Percentiles rank a stretch among this genome's conserved stretches.
Conservation (phyloP, 2,888 invertebrate genomes). For the Melanchra persicariae region DNA sequence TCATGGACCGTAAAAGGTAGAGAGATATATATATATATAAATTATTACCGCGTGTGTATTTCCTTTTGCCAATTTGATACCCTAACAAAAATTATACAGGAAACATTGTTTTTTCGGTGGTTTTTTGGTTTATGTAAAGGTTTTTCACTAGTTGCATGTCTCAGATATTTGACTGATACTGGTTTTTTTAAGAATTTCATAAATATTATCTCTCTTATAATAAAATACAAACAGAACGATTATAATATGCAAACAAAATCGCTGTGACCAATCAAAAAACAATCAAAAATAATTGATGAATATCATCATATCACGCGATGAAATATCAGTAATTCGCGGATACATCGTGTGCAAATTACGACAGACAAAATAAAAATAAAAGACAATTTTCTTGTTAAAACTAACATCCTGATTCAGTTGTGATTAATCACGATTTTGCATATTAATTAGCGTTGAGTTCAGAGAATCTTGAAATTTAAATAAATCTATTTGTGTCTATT, state of each 20-base stretch:
- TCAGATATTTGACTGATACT: no score
- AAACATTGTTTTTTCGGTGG: no score
- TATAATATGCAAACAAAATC: not conserved
- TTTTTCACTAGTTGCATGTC: no score
- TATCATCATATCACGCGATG: constrained; percentile 17
- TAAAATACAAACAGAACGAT: not conserved
- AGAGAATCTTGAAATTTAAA: not conserved
- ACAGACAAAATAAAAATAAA: constrained; percentile 6
- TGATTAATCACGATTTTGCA: constrained; percentile 48
- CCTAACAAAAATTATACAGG: no score
- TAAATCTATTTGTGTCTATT: not conserved
- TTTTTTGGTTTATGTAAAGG: no score
- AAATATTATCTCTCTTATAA: no score
- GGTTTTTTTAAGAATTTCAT: no score
- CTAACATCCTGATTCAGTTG: constrained; percentile 47
- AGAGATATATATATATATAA: no score
- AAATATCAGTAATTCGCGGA: constrained; percentile 33
- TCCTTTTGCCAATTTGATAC: no score
- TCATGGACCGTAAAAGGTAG: no score
- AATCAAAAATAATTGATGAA: constrained; percentile 21
- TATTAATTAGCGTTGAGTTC: constrained; percentile 6
- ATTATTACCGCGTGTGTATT: no score
- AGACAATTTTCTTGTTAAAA: constrained; percentile 15
- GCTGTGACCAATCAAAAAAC: constrained; percentile 16
- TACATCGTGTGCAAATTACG: constrained; percentile 36